Percentiles rank a stretch among this genome's conserved stretches.
These are phyloP conservation scores for Erebia ligea DNA, from an alignment of 2,888 invertebrate genomes.

Conservation along the genomic window DNA sequence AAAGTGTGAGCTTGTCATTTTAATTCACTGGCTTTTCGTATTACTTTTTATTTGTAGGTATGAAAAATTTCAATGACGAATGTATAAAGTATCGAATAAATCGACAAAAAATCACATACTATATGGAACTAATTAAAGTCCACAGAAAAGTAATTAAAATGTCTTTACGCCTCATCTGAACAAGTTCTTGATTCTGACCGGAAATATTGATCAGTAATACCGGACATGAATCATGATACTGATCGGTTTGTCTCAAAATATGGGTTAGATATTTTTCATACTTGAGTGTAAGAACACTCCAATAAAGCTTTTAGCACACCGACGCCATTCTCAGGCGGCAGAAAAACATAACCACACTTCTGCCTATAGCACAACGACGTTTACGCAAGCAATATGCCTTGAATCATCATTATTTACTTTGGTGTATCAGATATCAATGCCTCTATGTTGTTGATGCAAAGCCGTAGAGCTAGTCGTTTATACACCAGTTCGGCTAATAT, in stretches of 20 bases:
- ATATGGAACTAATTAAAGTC: constrained; percentile 37
- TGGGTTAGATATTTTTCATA: not conserved
- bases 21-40: constrained; percentile 63
- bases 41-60: constrained; percentile 52
- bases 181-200: not conserved
- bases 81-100: constrained; percentile 13
- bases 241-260: not conserved
- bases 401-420: too few relatives aligned
- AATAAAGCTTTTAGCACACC: too few relatives aligned
- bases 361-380: too few relatives aligned
- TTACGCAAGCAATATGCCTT: too few relatives aligned
- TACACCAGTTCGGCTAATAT: too few relatives aligned
- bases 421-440: too few relatives aligned
- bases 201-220: not conserved
- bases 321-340: too few relatives aligned
- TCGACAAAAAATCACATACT: constrained; percentile 10
- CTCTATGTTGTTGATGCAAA: too few relatives aligned
- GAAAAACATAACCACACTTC: too few relatives aligned
- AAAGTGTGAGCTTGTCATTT: constrained; percentile 77
- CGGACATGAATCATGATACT: not conserved
- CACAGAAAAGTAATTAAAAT: constrained; percentile 39
- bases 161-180: constrained; percentile 45
- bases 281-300: not conserved
- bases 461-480: too few relatives aligned
- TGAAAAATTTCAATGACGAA: constrained; percentile 38